phyloP scores from a whole-genome alignment of 1,140 invertebrate species.

The Apis mellifera region Amel_HAv3.1 CM009941.2:10003501-10004000 shows the following conservation, averaged over 20 bases:
- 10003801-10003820: constrained; percentile 27
- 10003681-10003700: not conserved
- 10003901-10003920: constrained; percentile 1
- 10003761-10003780: constrained; percentile 14
- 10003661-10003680: not conserved
- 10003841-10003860: constrained; percentile 43
- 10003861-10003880: constrained; percentile 39
- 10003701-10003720: not conserved
- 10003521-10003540: not conserved
- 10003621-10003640: constrained; percentile 11
- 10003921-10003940: constrained; percentile 26
- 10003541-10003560: not conserved
- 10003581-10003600: not conserved
- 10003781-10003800: not conserved
- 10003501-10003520: not conserved
- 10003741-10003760: not conserved
- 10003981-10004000: constrained; percentile 55
- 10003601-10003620: not conserved
- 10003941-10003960: constrained; percentile 41
- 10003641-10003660: constrained; percentile 8
- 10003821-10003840: constrained; percentile 37
- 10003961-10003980: constrained; percentile 53
- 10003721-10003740: not conserved
- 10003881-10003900: constrained; percentile 35
- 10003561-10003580: not conserved